phyloP scores from a whole-genome alignment of 2,797 vertebrate genomes.

The Arremon brunneinucha region DNA sequence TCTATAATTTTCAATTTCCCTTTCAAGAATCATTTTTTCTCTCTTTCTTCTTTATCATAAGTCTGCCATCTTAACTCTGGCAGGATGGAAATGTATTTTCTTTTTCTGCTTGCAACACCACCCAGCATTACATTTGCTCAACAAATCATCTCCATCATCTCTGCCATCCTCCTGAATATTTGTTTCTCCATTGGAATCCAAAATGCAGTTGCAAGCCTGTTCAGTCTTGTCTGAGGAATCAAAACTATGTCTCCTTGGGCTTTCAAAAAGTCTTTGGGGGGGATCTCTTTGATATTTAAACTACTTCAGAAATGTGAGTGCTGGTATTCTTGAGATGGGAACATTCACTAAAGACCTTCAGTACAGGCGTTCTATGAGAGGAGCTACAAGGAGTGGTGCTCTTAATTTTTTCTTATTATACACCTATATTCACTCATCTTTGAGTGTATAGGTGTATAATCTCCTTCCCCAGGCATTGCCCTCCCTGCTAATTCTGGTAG shows the following conservation, averaged over 20 bases:
- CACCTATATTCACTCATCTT: not conserved
- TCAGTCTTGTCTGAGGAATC: not conserved
- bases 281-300: not conserved
- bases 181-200: not conserved
- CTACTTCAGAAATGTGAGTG: not conserved
- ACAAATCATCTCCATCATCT: not conserved
- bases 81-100: not conserved
- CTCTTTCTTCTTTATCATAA: not conserved
- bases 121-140: not conserved
- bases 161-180: not conserved
- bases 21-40: not conserved
- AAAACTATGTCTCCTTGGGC: not conserved
- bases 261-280: not conserved
- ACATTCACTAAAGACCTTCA: not conserved
- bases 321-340: not conserved
- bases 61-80: not conserved
- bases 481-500: not conserved
- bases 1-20: not conserved
- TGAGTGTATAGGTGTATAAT: too few species aligned
- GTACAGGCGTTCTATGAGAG: not conserved
- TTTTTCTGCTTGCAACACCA: not conserved
- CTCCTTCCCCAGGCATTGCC: not conserved
- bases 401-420: not conserved
- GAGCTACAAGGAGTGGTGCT: not conserved
- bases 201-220: not conserved